Evolutionary conservation across 2,113 vertebrate genomes (phyloP), one percentile per base, ranked within the genome.

Genomic region (Psephotus haematonotus): DNA sequence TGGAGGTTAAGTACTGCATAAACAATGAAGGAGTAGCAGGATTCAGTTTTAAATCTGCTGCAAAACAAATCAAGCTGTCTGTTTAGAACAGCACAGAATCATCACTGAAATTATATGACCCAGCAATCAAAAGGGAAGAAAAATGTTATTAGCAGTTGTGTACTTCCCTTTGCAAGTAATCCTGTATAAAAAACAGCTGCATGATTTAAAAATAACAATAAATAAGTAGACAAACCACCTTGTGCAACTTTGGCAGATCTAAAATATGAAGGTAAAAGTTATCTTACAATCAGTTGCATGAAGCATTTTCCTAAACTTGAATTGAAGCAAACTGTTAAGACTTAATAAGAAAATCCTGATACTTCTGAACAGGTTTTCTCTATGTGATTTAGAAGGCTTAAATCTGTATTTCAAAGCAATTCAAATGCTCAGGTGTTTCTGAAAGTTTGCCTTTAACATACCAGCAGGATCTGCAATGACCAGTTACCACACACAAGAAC

Each of bases 111-210:
- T 86, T 64, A 9, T 33, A 78, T 2, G 29, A 71, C 25, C 35
- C 65, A 90, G 70, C 41, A 90, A 41, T 18, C 46, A 85, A 94
- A 97, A 93, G 57, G 37, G 69, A 89, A 92, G 33, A 77, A 92
- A 90, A 89, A 37, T 3, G 1, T 84, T 59, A 81, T 41, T 75
- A 76, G 18, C n/a, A 74, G 19, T 53, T 88, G 24, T 53, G 13
- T 52, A 92, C 64, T 86, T 81, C 64, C 53, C 43, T 84, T 70
- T 82, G 70, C 59, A 95, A 95, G 33, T 41, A 84, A 89, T 57
- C 19, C 49, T 76, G 74, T 49, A 85, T 64, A 68, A 87, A 65
- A 7, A 88, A 92, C 5, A 91, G 57, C 44, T 60, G 37, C 24
- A 59, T 31, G 22, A 69, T 49, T 81, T 81, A 19, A 27, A 82